A percentile compares a stretch with the other conserved stretches of the same genome.
These are phyloP conservation scores for Drosophila prolongata DNA, from an alignment of 2,888 invertebrate genomes.

Conservation along the genomic window DNA sequence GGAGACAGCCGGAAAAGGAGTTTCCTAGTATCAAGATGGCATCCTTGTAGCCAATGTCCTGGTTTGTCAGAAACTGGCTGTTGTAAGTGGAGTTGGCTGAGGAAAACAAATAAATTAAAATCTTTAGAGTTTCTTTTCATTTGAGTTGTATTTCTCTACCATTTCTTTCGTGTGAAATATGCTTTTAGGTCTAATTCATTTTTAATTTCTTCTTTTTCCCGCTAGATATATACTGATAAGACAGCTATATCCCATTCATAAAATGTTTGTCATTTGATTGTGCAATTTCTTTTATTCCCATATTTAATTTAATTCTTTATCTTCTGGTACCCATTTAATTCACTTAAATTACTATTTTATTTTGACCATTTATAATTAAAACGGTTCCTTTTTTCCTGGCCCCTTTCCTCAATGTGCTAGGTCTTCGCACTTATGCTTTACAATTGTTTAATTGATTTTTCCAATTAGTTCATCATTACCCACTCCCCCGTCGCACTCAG, in stretches of 20 bases:
- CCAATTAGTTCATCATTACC: conserved; percentile 26
- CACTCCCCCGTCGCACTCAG: neutral
- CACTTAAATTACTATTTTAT: too few relatives aligned
- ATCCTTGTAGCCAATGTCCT: conserved; percentile 89
- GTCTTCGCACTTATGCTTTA: neutral
- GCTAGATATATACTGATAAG: neutral
- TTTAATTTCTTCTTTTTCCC: neutral
- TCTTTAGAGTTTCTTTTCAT: too few relatives aligned
- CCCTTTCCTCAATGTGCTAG: neutral
- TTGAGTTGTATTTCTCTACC: neutral
- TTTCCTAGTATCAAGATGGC: conserved; percentile 92
- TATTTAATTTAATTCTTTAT: neutral
- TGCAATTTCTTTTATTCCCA: too few relatives aligned
- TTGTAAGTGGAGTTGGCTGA: conserved; percentile 91
- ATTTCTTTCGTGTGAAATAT: too few relatives aligned
- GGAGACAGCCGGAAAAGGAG: conserved; percentile 92
- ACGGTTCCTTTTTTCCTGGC: neutral
- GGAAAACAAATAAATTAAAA: neutral
- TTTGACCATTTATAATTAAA: neutral
- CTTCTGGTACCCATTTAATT: neutral
- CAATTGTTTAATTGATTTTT: conserved; percentile 15
- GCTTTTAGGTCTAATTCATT: neutral
- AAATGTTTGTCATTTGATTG: too few relatives aligned
- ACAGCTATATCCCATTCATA: neutral
- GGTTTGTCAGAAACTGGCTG: conserved; percentile 89